A percentile compares a stretch with the other conserved stretches of the same genome.
Evolutionary conservation across 2,797 vertebrate species (phyloP).

Genomic region (Jordanella pulchra): DNA sequence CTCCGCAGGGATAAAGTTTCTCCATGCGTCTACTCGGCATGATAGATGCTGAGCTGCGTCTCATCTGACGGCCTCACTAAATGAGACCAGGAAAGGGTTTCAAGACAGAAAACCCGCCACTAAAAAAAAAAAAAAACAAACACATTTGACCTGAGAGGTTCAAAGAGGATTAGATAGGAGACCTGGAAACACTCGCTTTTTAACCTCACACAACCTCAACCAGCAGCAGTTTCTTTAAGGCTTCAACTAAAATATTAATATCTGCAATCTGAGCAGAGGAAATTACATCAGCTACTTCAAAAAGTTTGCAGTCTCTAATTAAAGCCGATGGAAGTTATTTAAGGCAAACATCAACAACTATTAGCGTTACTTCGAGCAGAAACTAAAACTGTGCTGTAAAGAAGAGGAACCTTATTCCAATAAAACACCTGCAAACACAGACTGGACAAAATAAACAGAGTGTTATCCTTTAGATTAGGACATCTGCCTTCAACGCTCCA

Average conservation of each 20-base stretch:
- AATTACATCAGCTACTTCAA: not conserved
- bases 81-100: not conserved
- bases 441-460: too few species aligned
- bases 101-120: not conserved
- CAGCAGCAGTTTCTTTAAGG: not conserved
- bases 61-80: conserved; percentile 2
- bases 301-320: too few species aligned
- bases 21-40: conserved; percentile 3
- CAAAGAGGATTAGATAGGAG: not conserved
- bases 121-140: not conserved
- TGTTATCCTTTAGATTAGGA: too few species aligned
- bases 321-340: too few species aligned
- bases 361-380: too few species aligned
- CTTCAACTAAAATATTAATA: not conserved
- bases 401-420: too few species aligned
- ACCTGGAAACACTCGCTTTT: not conserved
- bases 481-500: too few species aligned
- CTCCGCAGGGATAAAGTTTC: not conserved
- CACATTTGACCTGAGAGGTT: too few species aligned
- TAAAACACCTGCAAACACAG: too few species aligned
- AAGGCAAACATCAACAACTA: too few species aligned
- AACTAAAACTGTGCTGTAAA: too few species aligned
- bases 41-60: not conserved
- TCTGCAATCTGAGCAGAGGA: not conserved
- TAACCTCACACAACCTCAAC: not conserved